Percentiles rank a stretch among this genome's conserved stretches.
Evolutionary conservation across 2,797 vertebrate genomes (phyloP).

Genomic region (Pseudomugil tenellus): DNA sequence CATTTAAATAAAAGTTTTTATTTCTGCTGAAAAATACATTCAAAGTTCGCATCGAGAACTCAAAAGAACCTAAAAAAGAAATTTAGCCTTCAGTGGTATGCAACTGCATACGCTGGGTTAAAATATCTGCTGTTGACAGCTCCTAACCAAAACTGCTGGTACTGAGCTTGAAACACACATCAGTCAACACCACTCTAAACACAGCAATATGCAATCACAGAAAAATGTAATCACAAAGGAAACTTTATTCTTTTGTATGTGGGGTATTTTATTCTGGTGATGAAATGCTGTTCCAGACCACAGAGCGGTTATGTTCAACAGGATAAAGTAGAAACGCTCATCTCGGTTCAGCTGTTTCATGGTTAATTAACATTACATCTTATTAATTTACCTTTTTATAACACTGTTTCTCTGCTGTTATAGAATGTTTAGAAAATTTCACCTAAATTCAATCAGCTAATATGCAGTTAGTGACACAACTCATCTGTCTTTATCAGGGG

Average conservation of each 20-base stretch:
- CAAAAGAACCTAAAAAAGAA: background rate
- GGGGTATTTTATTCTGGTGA: background rate
- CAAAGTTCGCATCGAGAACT: background rate
- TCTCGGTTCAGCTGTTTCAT: constrained; percentile 1
- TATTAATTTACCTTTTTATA: constrained; percentile 4
- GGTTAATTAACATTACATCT: constrained; percentile 11
- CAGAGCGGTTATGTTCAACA: background rate
- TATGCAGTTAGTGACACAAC: constrained; percentile 1
- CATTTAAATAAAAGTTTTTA: background rate
- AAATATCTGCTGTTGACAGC: constrained; percentile 21
- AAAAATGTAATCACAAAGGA: constrained; percentile 30
- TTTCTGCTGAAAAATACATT: background rate
- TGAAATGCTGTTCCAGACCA: constrained; percentile 1
- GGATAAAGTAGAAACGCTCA: background rate
- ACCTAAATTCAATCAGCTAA: background rate
- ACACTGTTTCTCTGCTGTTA: constrained; percentile 1
- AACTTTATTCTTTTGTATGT: constrained; percentile 9
- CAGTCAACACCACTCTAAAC: constrained; percentile 23
- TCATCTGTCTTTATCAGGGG: no score
- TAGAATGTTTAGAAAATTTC: background rate
- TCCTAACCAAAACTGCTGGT: constrained; percentile 22
- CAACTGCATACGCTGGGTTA: constrained; percentile 2
- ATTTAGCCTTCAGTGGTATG: constrained; percentile 1
- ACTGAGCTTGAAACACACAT: constrained; percentile 12
- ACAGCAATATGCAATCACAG: constrained; percentile 5